Base-by-base conservation (phyloP, 2,888 invertebrate species). In the Neoitamus cyanurus region DNA sequence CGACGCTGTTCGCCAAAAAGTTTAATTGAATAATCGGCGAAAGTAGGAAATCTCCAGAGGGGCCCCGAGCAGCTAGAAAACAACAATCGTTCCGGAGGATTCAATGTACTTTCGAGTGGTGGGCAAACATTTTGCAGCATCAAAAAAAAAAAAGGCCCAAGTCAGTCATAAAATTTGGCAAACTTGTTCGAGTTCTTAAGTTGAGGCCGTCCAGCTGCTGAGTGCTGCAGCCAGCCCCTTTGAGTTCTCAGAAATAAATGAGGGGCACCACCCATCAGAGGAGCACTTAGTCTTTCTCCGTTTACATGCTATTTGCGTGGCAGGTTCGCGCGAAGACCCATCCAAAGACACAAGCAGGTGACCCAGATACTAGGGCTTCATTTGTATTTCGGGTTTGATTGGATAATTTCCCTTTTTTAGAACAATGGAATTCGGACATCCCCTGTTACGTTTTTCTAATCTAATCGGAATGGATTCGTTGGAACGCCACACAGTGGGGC, bases 21-120 rank as follows among this genome's bases (percentile, higher is more conserved):
- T 48, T 78, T 75, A 34, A 78, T 84, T 84, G 69, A 42, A 84
- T 84, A 84, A 84, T 84, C 34, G 78, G 84, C 84, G 77, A 84
- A 77, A 84, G 69, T 77, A 77, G 46, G 83, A 83, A 69, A 72
- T 42, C 69, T 83, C 30, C 58, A 58, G 58, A 42, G 36, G 70
- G 70, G 5, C 37, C n/a, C 46, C 46, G 30, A 78, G 25, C 28
- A 75, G 75, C 25, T 75, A 37, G 25, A 37, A 34, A 34, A 42
- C 25, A 75, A 75, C 31, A 58, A 34, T n/a, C 69, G 82, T 28
- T 69, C 36, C 69, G 36, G 28, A 42, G 83, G 42, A 46, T 72
- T 72, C 72, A 83, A 83, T 46, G 83, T 42, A 13, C 75, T 58
- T n/a, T 83, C 31, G 37, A 75, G 73, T 58, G 58, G 58, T 11